phyloP scores from a whole-genome alignment of 2,113 vertebrate species.

The Rhagologus leucostigma region DNA sequence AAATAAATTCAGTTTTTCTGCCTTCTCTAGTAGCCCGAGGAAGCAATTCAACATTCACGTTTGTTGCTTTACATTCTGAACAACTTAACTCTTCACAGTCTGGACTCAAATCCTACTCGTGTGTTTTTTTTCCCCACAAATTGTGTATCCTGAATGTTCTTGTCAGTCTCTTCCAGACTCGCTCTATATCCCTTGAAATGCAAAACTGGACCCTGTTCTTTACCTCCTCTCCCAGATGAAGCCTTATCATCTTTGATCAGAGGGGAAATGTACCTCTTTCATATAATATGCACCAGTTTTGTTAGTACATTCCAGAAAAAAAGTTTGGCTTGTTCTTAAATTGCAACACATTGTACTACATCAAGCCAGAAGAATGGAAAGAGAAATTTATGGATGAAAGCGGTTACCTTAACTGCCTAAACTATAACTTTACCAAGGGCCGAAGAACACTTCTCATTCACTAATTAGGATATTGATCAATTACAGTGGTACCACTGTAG shows the following conservation, averaged over 20 bases:
- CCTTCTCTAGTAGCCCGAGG: background rate
- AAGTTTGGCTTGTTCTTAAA: background rate
- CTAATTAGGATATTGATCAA: background rate
- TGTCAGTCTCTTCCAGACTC: background rate
- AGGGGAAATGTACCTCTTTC: background rate
- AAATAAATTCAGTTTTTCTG: background rate
- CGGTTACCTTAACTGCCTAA: background rate
- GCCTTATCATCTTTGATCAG: background rate
- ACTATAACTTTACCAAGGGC: background rate
- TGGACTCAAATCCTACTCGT: background rate
- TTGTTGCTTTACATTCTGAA: background rate
- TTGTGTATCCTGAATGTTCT: background rate
- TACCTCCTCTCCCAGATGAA: background rate
- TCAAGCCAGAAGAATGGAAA: background rate
- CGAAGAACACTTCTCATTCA: background rate
- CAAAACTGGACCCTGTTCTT: background rate
- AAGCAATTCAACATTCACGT: background rate
- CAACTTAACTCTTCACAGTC: background rate
- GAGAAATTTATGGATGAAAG: background rate
- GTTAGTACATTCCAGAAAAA: background rate
- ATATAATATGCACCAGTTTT: background rate
- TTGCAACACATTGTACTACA: background rate
- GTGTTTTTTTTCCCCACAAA: background rate
- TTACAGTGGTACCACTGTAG: background rate
- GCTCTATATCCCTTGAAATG: background rate